phyloP scores from a whole-genome alignment of 1,140 invertebrate genomes.

The Hydropsyche tenuis region DNA sequence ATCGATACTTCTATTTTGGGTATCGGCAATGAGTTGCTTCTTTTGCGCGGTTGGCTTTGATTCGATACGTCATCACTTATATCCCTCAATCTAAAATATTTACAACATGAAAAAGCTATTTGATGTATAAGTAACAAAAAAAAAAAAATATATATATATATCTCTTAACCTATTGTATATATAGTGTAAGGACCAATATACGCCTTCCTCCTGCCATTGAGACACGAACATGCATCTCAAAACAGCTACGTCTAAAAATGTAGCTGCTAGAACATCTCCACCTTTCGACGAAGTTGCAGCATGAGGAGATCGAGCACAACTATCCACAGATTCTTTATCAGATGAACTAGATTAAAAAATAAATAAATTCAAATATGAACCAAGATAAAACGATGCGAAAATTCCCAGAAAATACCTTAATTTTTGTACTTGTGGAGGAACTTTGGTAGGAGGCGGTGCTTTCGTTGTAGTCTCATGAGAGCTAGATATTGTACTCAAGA shows the following conservation, averaged over 20 bases:
- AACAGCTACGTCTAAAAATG: slow-evolving; percentile 95
- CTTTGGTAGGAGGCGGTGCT: slow-evolving; percentile 56
- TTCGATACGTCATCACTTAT: slow-evolving; percentile 80
- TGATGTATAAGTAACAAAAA: background rate
- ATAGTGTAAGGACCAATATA: slow-evolving; percentile 97
- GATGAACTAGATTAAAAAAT: slow-evolving; percentile 60
- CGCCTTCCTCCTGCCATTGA: slow-evolving; percentile 97
- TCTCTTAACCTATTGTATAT: slow-evolving; percentile 84
- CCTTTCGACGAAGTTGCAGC: slow-evolving; percentile 45
- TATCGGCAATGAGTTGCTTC: slow-evolving; percentile 92
- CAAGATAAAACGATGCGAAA: slow-evolving; percentile 41
- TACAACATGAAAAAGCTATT: background rate
- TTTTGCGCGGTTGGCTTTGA: slow-evolving; percentile 75
- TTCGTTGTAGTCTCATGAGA: slow-evolving; percentile 53
- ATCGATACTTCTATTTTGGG: slow-evolving; percentile 90
- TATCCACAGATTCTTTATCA: slow-evolving; percentile 60
- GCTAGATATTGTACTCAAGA: background rate
- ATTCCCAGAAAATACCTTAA: slow-evolving; percentile 59
- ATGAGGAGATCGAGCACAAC: slow-evolving; percentile 44
- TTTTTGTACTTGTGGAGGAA: slow-evolving; percentile 64
- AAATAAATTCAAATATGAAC: slow-evolving; percentile 43
- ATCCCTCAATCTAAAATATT: slow-evolving; percentile 70
- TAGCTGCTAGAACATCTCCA: slow-evolving; percentile 82
- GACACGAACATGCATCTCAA: slow-evolving; percentile 94
- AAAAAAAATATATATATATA: background rate